Evolutionary conservation across 1,140 invertebrate genomes (phyloP).

Genomic region (Aphis craccivora): DNA sequence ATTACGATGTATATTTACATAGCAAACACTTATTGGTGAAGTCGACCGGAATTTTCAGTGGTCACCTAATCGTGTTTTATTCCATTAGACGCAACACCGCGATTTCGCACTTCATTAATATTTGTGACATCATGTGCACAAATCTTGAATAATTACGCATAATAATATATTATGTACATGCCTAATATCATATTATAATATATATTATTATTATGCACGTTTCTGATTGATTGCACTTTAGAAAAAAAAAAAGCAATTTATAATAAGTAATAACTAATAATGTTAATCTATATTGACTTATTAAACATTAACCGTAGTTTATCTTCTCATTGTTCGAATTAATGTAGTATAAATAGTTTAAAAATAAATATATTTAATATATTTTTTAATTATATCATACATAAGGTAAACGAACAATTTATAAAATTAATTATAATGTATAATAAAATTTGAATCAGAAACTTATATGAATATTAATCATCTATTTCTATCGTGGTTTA

Average conservation of each 20-base stretch:
- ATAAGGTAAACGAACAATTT: no score
- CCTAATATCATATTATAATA: background rate
- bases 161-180: background rate
- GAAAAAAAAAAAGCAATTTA: background rate
- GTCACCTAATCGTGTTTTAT: background rate
- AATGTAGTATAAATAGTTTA: background rate
- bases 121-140: background rate
- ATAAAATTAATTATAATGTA: no score
- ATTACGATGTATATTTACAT: background rate
- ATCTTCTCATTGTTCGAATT: background rate
- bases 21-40: background rate
- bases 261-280: background rate
- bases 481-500: no score
- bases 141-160: background rate
- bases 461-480: no score
- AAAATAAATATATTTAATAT: background rate
- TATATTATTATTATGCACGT: background rate
- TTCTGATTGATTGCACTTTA: background rate
- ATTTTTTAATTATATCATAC: background rate
- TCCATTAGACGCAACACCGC: background rate
- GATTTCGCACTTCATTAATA: conserved; percentile 17
- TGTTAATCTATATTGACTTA: background rate
- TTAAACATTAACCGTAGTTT: background rate
- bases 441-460: no score
- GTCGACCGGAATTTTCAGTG: background rate